Evolutionary conservation across 2,888 invertebrate genomes (phyloP).

Genomic region (Epirrita christyi): DNA sequence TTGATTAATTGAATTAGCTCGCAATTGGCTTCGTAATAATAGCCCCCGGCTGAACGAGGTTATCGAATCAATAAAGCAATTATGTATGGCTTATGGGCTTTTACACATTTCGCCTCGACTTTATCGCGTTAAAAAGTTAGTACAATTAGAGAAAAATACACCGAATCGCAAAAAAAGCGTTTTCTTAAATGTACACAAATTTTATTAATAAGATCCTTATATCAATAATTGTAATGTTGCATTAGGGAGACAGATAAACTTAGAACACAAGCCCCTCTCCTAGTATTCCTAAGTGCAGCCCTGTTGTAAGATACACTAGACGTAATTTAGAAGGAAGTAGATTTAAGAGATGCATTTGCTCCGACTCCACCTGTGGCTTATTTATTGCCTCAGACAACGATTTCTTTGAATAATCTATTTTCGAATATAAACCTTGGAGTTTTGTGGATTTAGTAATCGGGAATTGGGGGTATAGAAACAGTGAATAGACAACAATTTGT

Average conservation of each 20-base stretch:
- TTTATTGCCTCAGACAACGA: constrained; percentile 53
- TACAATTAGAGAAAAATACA: too few relatives aligned
- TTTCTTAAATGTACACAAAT: too few relatives aligned
- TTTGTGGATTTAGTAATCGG: constrained; percentile 20
- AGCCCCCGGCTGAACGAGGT: constrained; percentile 15
- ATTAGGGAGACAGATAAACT: too few relatives aligned
- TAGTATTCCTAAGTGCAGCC: constrained; percentile 25
- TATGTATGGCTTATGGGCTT: constrained; percentile 12
- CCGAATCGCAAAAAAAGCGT: too few relatives aligned
- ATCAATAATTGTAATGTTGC: too few relatives aligned
- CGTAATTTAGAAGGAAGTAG: constrained; percentile 53
- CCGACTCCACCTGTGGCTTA: constrained; percentile 63
- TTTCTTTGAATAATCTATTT: constrained; percentile 52
- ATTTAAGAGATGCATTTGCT: constrained; percentile 61
- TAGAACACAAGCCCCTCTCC: neutral
- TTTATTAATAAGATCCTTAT: too few relatives aligned
- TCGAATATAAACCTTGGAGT: constrained; percentile 34
- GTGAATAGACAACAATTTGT: neutral
- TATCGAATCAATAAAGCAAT: constrained; percentile 26
- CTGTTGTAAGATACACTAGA: constrained; percentile 43
- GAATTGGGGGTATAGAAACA: neutral
- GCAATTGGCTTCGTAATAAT: constrained; percentile 24
- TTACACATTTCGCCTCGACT: neutral
- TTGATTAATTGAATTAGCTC: constrained; percentile 31
- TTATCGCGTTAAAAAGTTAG: neutral